Percentiles rank a stretch among this genome's conserved stretches.
Evolutionary conservation across 2,797 vertebrate species (phyloP).

Genomic region (Hemitrygon akajei): DNA sequence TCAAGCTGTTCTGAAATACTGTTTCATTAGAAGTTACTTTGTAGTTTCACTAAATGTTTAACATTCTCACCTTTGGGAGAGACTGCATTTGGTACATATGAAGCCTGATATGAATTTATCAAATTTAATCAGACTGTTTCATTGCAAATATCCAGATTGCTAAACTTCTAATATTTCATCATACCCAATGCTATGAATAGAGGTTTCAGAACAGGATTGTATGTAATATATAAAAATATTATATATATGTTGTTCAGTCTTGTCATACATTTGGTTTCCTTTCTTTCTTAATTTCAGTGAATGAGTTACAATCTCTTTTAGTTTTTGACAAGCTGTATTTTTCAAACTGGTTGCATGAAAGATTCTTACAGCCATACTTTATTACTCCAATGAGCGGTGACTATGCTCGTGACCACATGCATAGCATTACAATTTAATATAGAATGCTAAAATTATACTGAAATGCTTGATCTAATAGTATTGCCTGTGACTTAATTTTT

Average conservation of each 20-base stretch:
- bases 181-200: not conserved
- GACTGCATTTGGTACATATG: not conserved
- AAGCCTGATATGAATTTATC: not conserved
- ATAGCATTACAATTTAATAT: not conserved
- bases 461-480: not conserved
- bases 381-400: not conserved
- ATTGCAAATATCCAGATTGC: not conserved
- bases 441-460: not conserved
- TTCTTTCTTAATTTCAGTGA: not conserved
- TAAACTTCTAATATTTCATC: not conserved
- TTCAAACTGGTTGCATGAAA: conserved; percentile 16
- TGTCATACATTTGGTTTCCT: not conserved
- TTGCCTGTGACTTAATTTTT: not conserved
- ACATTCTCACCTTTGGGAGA: conserved; percentile 40
- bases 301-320: conserved; percentile 23
- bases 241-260: not conserved
- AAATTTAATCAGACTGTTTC: not conserved
- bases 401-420: not conserved
- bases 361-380: not conserved
- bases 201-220: not conserved
- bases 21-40: conserved; percentile 63
- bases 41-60: conserved; percentile 50
- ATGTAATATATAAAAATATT: not conserved
- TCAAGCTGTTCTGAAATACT: conserved; percentile 49
- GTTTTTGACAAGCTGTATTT: conserved; percentile 21